phyloP scores from a whole-genome alignment of 2,797 vertebrate species.

The Dallia pectoralis region DNA sequence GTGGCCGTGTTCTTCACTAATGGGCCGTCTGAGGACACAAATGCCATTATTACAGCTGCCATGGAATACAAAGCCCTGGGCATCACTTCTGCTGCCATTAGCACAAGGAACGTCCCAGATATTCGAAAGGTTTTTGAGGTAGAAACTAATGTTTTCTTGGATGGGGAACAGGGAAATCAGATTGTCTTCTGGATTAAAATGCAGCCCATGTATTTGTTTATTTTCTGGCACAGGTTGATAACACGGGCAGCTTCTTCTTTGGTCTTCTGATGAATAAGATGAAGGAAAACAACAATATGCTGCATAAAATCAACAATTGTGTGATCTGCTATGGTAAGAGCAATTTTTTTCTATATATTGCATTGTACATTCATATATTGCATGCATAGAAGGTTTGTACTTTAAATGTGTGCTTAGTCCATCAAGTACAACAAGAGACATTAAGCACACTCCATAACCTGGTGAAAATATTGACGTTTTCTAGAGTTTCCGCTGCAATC shows the following conservation, averaged over 20 bases:
- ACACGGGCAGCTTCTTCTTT: slow-evolving; percentile 69
- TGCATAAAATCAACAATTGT: slow-evolving; percentile 65
- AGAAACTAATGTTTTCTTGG: slow-evolving; percentile 13
- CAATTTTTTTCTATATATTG: no score
- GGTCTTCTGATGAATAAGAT: slow-evolving; percentile 59
- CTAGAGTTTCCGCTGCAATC: no score
- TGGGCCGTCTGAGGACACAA: slow-evolving; percentile 55
- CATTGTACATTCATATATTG: no score
- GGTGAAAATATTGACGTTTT: no score
- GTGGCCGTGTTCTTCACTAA: slow-evolving; percentile 80
- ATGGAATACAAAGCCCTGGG: slow-evolving; percentile 79
- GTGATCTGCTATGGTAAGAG: slow-evolving; percentile 83
- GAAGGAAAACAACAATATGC: slow-evolving; percentile 49
- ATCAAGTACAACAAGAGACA: no score
- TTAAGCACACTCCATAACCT: no score
- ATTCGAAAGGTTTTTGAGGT: slow-evolving; percentile 74
- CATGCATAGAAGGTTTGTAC: background rate
- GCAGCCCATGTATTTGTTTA: background rate
- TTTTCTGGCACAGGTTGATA: slow-evolving; percentile 69
- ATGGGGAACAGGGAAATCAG: background rate
- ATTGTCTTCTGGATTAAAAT: background rate
- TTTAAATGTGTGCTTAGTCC: background rate
- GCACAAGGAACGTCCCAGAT: slow-evolving; percentile 65
- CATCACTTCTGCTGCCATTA: slow-evolving; percentile 74
- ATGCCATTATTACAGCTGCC: slow-evolving; percentile 71